phyloP scores from a whole-genome alignment of 2,797 vertebrate species.

The Coendou prehensilis region DNA sequence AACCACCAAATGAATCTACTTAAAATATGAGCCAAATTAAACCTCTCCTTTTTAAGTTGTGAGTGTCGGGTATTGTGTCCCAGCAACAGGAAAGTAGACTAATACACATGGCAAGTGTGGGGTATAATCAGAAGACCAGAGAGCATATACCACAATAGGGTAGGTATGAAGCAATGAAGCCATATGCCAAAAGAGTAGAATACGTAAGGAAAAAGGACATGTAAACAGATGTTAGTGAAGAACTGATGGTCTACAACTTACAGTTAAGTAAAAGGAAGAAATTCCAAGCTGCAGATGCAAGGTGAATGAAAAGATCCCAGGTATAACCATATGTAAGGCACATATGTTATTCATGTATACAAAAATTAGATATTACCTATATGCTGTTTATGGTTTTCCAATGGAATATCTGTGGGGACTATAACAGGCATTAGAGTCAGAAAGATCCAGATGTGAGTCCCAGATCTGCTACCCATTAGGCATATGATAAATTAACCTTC shows the following conservation, averaged over 20 bases:
- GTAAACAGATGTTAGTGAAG: fast-evolving
- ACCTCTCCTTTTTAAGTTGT: neutral
- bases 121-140: neutral
- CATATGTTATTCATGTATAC: neutral
- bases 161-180: neutral
- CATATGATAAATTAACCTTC: neutral
- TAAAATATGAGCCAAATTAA: neutral
- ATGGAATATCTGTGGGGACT: neutral
- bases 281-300: neutral
- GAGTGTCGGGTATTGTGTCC: neutral
- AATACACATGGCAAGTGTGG: neutral
- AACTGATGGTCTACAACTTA: too few relatives aligned
- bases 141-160: fast-evolving
- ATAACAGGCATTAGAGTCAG: neutral
- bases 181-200: neutral
- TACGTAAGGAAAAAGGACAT: neutral
- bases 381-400: neutral
- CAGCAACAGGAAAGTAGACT: neutral
- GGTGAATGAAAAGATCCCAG: neutral
- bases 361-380: neutral
- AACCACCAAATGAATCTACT: neutral
- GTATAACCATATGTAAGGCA: fast-evolving
- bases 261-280: neutral
- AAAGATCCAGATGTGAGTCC: neutral
- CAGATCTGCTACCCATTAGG: neutral